Conservation (phyloP, 2,888 invertebrate genomes). For the Steromphala cineraria region DNA sequence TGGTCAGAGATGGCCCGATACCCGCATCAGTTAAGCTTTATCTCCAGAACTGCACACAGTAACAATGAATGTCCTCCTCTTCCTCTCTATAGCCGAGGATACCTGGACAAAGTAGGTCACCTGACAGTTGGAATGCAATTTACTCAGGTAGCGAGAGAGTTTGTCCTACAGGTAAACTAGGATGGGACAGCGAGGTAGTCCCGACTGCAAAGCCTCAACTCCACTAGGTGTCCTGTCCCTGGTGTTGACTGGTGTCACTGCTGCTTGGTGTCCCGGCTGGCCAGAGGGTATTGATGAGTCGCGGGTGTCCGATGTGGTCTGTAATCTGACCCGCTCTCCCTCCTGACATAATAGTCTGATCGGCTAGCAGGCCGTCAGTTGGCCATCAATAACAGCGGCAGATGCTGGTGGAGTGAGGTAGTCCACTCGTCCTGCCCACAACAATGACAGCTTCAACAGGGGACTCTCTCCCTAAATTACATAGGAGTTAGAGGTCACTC, state of each 20-base stretch:
- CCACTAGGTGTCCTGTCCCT: background rate
- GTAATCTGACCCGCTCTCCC: conserved; percentile 4
- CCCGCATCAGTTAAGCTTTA: conserved; percentile 12
- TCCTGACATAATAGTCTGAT: conserved; percentile 3
- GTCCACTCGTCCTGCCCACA: background rate
- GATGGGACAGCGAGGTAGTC: background rate
- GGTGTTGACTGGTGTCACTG: background rate
- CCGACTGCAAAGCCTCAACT: background rate
- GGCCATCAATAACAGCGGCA: background rate
- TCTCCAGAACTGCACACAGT: conserved; percentile 16
- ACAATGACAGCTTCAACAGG: background rate
- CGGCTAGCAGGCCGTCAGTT: background rate
- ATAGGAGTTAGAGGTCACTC: too few relatives aligned
- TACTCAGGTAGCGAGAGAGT: conserved; percentile 8
- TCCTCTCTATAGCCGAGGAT: conserved; percentile 2
- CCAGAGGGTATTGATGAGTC: background rate
- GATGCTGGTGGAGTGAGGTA: background rate
- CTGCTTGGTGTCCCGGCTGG: background rate
- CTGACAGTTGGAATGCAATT: conserved; percentile 8
- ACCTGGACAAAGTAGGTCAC: background rate
- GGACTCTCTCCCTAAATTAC: too few relatives aligned
- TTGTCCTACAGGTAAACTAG: background rate
- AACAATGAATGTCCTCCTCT: background rate
- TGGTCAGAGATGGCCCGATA: conserved; percentile 8
- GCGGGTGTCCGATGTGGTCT: background rate